These are phyloP conservation scores for Chrysogorgia sp. DNA, from an alignment of 92 coral and sea anemone species.

Conservation along the genomic window DNA sequence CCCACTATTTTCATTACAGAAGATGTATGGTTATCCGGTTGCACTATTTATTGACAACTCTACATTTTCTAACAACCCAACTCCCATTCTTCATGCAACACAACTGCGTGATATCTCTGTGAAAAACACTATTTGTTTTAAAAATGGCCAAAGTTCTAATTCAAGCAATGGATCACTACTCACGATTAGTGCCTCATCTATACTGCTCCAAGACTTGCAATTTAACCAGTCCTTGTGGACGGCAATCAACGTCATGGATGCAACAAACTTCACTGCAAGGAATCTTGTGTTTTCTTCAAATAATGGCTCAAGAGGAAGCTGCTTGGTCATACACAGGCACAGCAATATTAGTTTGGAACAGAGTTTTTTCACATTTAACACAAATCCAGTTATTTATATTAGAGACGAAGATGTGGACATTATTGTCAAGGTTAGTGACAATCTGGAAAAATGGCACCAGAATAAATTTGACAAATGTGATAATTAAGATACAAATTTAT, in stretches of 20 bases:
- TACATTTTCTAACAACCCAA: slow-evolving; percentile 7
- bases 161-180: slow-evolving; percentile 1
- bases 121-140: slow-evolving; percentile 1
- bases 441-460: too few species aligned
- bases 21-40: neutral
- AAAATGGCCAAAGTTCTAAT: neutral
- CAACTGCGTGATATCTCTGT: slow-evolving; percentile 14
- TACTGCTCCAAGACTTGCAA: neutral
- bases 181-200: slow-evolving; percentile 24
- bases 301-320: slow-evolving; percentile 17
- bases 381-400: slow-evolving; percentile 32
- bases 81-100: slow-evolving; percentile 15
- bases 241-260: slow-evolving; percentile 2
- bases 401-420: slow-evolving; percentile 17
- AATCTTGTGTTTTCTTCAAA: slow-evolving; percentile 7
- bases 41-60: slow-evolving; percentile 4
- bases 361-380: slow-evolving; percentile 6
- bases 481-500: too few species aligned
- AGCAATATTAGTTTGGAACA: slow-evolving; percentile 25
- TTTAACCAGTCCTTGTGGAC: slow-evolving; percentile 18
- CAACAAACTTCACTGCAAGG: slow-evolving; percentile 9
- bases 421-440: slow-evolving; percentile 15
- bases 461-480: too few species aligned
- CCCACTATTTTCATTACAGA: slow-evolving; percentile 28
- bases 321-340: slow-evolving; percentile 19